A percentile compares a stretch with the other conserved stretches of the same genome.
phyloP scores from a whole-genome alignment of 2,113 vertebrate genomes.

The Acrocephalus arundinaceus region DNA sequence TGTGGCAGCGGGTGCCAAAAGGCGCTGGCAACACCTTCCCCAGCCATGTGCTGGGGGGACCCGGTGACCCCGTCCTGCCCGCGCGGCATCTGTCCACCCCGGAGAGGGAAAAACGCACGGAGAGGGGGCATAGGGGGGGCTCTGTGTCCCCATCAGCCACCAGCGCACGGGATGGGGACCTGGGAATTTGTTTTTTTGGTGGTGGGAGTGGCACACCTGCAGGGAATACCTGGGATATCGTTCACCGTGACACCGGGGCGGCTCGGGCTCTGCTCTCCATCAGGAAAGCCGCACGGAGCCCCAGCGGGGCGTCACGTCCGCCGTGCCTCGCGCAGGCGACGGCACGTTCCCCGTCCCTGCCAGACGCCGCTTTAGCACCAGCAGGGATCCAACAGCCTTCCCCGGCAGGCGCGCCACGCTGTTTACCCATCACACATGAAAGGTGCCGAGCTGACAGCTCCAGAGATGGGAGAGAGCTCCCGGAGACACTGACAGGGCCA shows the following conservation, averaged over 20 bases:
- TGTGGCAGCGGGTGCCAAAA: constrained; percentile 45
- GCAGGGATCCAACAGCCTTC: constrained; percentile 42
- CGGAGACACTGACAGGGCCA: not conserved
- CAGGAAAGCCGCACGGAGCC: not conserved
- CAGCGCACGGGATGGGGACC: rapidly evolving
- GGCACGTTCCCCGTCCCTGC: constrained; percentile 17
- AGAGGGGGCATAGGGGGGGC: not conserved
- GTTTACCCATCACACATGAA: constrained; percentile 46
- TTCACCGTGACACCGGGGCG: not conserved
- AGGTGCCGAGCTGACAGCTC: constrained; percentile 40
- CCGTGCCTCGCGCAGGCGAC: constrained; percentile 29
- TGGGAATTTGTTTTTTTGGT: not conserved
- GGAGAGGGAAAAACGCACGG: not conserved
- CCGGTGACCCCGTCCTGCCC: constrained; percentile 56
- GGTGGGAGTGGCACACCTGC: rapidly evolving
- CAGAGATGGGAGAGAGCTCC: not conserved
- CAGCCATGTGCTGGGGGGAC: constrained; percentile 37
- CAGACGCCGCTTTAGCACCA: constrained; percentile 34
- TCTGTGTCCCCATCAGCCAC: not conserved
- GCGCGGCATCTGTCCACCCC: not conserved
- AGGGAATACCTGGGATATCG: not conserved
- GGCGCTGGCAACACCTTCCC: constrained; percentile 38
- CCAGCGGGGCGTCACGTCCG: not conserved
- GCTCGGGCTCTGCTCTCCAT: not conserved
- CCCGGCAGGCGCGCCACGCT: not conserved